Evolutionary conservation across 92 coral and sea anemone species (phyloP), one percentile per base, ranked within the genome.

Genomic region (Bergia sp.): DNA sequence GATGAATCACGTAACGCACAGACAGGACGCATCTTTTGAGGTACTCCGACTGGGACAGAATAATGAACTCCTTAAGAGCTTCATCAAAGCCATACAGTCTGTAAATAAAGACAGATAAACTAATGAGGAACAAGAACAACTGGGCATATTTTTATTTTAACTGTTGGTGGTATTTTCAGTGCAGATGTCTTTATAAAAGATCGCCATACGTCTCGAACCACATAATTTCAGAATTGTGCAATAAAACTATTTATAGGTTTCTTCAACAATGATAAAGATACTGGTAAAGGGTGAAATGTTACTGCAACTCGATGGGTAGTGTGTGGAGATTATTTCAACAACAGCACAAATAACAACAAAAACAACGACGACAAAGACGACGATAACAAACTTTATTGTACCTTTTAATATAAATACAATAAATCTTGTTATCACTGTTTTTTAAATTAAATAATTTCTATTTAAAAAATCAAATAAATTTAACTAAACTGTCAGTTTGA

Each of bases 81-180:
- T 90, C 95, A 78, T 97, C 95, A 77, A 95, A 93, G 18, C 91
- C 93, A 71, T 91, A 97, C 40, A 97, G 53, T 90, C 99, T 97
- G 55, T 38, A 86, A 91, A 74, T 67, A 42, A 88, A 21, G 2
- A 61, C 29, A 64, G 12, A 12, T 5, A 42, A 12, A 67, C 53
- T 53, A 5, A 3, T 7, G 49, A 13, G 40, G 49, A 76, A 75
- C 49, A 23, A 37, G 18, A 12, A 57, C 21, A 42, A 77, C 57
- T 61, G 5, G 53, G 1, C 77, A 73, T 29, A 38, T 12, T 12
- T 38, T 73, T 41, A 13, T 13, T 9, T 73, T 73, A 20, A 73
- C 43, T 37, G 55, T 9, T 38, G 44, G 37, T 61, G 23, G 37
- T 29, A 72, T 2, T 45, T 45, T 45, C 49, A 45, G 49, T 45